Base-by-base conservation (phyloP, 2,113 vertebrate genomes). In the Hippocampus comes region DNA sequence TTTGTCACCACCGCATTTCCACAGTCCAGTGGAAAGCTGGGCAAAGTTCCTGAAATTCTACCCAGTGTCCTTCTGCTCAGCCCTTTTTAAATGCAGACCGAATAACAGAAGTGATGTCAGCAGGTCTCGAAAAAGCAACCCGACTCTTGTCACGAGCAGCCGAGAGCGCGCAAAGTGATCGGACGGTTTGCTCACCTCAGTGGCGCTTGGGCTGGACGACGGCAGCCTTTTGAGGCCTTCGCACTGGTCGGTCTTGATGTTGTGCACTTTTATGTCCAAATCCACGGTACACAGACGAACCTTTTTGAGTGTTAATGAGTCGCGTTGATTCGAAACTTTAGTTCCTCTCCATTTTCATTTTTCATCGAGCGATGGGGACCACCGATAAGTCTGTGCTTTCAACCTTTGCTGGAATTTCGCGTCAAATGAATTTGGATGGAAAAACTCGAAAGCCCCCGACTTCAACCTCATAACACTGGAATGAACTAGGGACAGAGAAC, bases 41-140 rank as follows among this genome's bases (percentile, higher is more conserved):
- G 74, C 61, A 0, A 34, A 46, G 69, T 60, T 71, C 15, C 57
- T 82, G 82, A 88, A 83, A 87, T 63, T 42, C 77, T 59, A 74
- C 67, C 66, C 81, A 23, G 63, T 73, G 73, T 70, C 69, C 64
- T 77, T 59, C 3, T 41, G 8, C 63, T 70, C 66, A 81, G 76
- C 71, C 30, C 30, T 66, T 63, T 57, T 69, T 77, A 80, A 72
- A 72, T 77, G 71, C 79, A 74, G 72, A 81, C 65, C 65, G 56
- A 74, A 75, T 23, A 72, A 71, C 76, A 73, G 71, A 83, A 82
- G 73, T 69, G 72, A 65, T 66, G 68, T 68, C 75, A 67, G 70
- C 71, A 75, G 71, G 69, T 74, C 81, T 82, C 80, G 83, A 76
- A 30, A 83, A 86, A 79, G 75, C 77, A 81, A 77, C 73, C 69